Conservation (phyloP, 2,888 invertebrate genomes). For the Phengaris arion region DNA sequence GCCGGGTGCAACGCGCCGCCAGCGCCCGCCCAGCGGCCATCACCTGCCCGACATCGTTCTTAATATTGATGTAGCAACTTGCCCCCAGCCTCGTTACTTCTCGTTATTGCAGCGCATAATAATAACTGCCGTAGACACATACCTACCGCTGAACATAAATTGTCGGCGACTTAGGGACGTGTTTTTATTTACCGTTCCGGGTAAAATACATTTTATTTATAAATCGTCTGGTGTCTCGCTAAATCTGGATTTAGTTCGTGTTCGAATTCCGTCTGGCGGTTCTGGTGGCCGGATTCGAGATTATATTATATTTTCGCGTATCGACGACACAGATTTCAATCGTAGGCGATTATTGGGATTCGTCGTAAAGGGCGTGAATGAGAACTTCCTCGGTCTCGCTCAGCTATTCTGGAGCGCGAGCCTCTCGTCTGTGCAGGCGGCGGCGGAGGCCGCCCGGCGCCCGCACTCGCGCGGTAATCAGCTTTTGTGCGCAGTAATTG, state of each 20-base stretch:
- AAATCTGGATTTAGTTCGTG: conserved; percentile 6
- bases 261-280: conserved; percentile 5
- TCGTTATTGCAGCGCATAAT: conserved; percentile 32
- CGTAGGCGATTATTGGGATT: conserved; percentile 49
- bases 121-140: conserved; percentile 24
- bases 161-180: conserved; percentile 18
- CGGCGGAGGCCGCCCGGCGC: conserved; percentile 42
- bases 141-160: conserved; percentile 6
- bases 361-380: conserved; percentile 62
- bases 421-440: conserved; percentile 43
- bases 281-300: background rate
- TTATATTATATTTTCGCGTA: conserved; percentile 14
- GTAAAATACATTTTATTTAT: conserved; percentile 6
- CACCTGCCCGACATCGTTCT: conserved; percentile 43
- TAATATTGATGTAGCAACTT: conserved; percentile 31
- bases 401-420: conserved; percentile 56
- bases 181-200: conserved; percentile 1
- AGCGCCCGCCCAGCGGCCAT: conserved; percentile 48
- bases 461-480: conserved; percentile 72
- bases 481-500: conserved; percentile 79
- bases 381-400: conserved; percentile 67
- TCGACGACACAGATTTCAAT: conserved; percentile 54
- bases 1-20: conserved; percentile 41
- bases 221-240: background rate
- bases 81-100: conserved; percentile 30